Evolutionary conservation across 2,888 invertebrate genomes (phyloP), one percentile per base, ranked within the genome.

Genomic region (Temnothorax unifasciatus): DNA sequence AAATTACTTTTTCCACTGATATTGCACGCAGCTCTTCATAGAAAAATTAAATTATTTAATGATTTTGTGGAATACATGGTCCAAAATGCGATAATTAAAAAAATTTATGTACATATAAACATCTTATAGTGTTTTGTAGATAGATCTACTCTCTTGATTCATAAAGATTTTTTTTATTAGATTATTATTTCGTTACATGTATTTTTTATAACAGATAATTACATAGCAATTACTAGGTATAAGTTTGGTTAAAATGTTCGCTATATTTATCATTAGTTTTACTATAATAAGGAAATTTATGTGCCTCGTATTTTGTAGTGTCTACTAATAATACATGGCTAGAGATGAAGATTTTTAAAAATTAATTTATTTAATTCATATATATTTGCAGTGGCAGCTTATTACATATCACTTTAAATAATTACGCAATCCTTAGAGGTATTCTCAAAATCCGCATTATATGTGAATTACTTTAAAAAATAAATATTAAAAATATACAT

Each of bases 291-390:
- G 86, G 85, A 89, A 92, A 85, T 88, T 84, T 92, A 90, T 88
- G 91, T 92, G 91, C 91, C 91, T 93, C 91, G 83, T 91, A 90
- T 85, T 84, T 87, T 86, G 87, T 90, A 91, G 84, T 84, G 84
- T 85, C 84, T 85, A 90, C 86, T 87, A 88, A 89, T 88, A 84
- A 88, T 83, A 86, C 69, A 86, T 82, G 59, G 66, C 77, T 81
- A 77, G 63, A 87, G 61, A 87, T 88, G 79, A 87, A 91, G 81
- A 86, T 86, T 86, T 88, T 86, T 86, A 87, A 87, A 86, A 86
- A 90, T 88, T 92, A 91, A 93, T 90, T 93, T 93, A 93, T 92
- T 93, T 91, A 85, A 87, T 86, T 88, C 87, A 77, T 88, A 79
- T 66, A 89, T 90, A 90, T 88, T 91, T 90, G 89, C 87, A 91